Base-by-base conservation (phyloP, 1,140 invertebrate genomes). In the Zaprionus davidi region DNA sequence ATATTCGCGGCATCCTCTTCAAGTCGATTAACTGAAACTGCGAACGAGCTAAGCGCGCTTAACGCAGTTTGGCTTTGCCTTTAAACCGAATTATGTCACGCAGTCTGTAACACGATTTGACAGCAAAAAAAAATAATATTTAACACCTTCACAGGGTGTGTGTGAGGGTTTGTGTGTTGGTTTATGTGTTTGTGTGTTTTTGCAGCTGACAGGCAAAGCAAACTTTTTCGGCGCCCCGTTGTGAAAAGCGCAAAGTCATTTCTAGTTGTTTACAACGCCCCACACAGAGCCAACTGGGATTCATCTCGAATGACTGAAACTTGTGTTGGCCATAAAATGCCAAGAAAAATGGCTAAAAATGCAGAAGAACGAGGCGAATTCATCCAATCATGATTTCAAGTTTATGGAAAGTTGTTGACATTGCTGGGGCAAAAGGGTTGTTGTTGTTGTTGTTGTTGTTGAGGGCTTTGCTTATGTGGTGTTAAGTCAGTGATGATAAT, bases 231-330 rank as follows among this genome's bases (percentile, higher is more conserved):
- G 70, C 72, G 77, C 77, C 83, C 56, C 70, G 34, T 74, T 80
- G 71, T 70, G 41, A 55, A 75, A 78, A 78, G 63, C 62, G 60
- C 67, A 78, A 53, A 79, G 60, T 86, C 67, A 88, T 72, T 82
- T 64, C 44, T 56, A 67, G 76, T 71, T 79, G 53, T 71, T 75
- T 75, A 70, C 58, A 73, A 44, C 49, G 34, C 24, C 20, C 44
- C 62, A 66, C 46, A 24, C 20, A 66, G 51, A 76, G 46, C 51
- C 71, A 78, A 41, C 62, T 55, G 79, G 56, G 79, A 87, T 87
- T 87, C 81, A 81, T 60, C 31, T 72, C 71, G 79, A 79, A 86
- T 75, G 76, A 76, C 36, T 71, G 64, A 86, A 82, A 82, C 67
- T 81, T 74, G 60, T 60, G 44, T 57, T n/a, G 58, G 5, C 71